phyloP scores from a whole-genome alignment of 2,888 invertebrate species.

The Chloromyia formosa region DNA sequence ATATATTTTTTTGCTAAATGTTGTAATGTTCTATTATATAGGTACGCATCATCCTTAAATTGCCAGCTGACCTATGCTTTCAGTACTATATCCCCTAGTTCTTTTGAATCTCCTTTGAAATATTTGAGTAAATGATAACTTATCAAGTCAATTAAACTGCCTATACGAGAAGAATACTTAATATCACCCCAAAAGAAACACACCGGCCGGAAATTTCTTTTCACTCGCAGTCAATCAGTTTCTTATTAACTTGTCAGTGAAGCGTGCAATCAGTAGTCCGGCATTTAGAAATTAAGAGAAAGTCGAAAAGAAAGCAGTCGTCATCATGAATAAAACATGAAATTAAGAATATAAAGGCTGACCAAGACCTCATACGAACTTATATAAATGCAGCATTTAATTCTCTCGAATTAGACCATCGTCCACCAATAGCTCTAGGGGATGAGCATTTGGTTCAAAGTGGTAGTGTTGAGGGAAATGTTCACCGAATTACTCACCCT shows the following conservation, averaged over 20 bases:
- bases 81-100: no score
- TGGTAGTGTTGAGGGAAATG: slow-evolving; percentile 15
- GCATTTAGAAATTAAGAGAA: slow-evolving; percentile 31
- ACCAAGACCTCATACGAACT: slow-evolving; percentile 40
- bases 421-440: slow-evolving; percentile 45
- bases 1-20: no score
- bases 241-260: slow-evolving; percentile 52
- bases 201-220: no score
- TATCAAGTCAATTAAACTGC: no score
- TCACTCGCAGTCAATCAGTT: slow-evolving; percentile 54
- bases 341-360: slow-evolving; percentile 49
- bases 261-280: slow-evolving; percentile 21
- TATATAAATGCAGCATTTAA: slow-evolving; percentile 44
- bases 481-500: slow-evolving; percentile 43
- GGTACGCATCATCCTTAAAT: no score
- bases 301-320: slow-evolving; percentile 45
- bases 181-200: no score
- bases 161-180: no score
- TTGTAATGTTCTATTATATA: no score
- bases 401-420: slow-evolving; percentile 45
- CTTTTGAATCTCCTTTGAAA: no score
- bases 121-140: no score
- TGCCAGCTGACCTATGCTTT: no score
- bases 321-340: slow-evolving; percentile 45
- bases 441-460: slow-evolving; percentile 45